Percentiles rank a stretch among this genome's conserved stretches.
Conservation (phyloP, 2,113 vertebrate genomes). For the Capra hircus region DNA sequence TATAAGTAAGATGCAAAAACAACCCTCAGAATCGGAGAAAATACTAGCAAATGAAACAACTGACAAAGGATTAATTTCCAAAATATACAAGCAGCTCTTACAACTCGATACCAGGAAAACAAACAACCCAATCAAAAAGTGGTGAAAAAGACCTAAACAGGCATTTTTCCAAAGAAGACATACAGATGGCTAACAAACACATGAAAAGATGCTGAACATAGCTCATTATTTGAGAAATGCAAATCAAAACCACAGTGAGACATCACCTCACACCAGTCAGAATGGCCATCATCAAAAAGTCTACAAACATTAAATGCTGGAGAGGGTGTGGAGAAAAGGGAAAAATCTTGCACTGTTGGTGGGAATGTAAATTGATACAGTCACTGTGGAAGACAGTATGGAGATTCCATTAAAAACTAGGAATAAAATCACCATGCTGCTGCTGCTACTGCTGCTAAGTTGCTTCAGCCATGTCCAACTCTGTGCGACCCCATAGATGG, state of each 20-base stretch:
- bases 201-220: not conserved
- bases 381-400: not conserved
- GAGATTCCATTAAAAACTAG: not conserved
- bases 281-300: not conserved
- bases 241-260: not conserved
- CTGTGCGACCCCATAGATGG: too few relatives aligned
- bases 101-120: not conserved
- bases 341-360: not conserved
- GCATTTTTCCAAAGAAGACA: not conserved
- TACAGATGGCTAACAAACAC: not conserved
- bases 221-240: not conserved
- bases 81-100: not conserved
- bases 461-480: too few relatives aligned
- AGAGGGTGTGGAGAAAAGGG: not conserved
- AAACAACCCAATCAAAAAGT: not conserved
- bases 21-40: not conserved
- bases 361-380: not conserved
- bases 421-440: not conserved
- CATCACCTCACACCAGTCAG: not conserved
- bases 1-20: not conserved
- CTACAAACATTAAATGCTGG: not conserved
- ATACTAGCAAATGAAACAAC: not conserved
- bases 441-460: too few relatives aligned
- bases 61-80: not conserved
- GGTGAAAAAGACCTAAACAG: not conserved